Evolutionary conservation across 2,888 invertebrate species (phyloP).

Genomic region (Ephialtes manifestator): DNA sequence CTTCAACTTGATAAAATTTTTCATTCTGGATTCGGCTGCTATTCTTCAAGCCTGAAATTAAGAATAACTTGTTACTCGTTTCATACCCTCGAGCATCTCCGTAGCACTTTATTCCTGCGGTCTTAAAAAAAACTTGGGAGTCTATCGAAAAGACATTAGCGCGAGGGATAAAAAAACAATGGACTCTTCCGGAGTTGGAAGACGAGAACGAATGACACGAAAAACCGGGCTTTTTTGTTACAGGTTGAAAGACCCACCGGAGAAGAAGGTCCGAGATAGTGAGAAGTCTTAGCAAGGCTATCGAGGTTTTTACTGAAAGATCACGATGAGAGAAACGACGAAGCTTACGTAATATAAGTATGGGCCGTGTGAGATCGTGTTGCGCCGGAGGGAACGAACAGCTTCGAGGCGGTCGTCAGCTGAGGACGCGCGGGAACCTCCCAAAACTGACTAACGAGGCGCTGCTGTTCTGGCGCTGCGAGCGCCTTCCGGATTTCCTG

Average conservation of each 20-base stretch:
- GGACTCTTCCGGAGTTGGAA: background rate
- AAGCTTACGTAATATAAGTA: conserved; percentile 47
- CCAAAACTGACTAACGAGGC: conserved; percentile 60
- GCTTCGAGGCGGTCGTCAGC: conserved; percentile 26
- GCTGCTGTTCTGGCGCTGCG: background rate
- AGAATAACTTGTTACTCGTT: background rate
- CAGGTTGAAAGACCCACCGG: conserved; percentile 28
- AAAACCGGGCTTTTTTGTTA: conserved; percentile 39
- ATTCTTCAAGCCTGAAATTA: background rate
- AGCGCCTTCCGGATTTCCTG: background rate
- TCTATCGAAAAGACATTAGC: conserved; percentile 8
- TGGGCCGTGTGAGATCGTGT: conserved; percentile 2
- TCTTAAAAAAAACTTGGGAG: background rate
- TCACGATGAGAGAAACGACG: conserved; percentile 42
- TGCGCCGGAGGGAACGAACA: conserved; percentile 31
- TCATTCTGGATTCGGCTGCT: background rate
- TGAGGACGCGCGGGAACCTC: conserved; percentile 21
- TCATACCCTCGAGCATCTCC: background rate
- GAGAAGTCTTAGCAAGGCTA: conserved; percentile 15
- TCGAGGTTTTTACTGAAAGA: conserved; percentile 27
- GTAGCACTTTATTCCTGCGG: background rate
- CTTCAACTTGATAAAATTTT: background rate
- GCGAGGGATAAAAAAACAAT: conserved; percentile 1
- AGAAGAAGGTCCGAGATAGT: conserved; percentile 1
- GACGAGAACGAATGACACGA: conserved; percentile 17